Conservation (phyloP, 64 coral and sea anemone genomes). For the Porites lutea region DNA sequence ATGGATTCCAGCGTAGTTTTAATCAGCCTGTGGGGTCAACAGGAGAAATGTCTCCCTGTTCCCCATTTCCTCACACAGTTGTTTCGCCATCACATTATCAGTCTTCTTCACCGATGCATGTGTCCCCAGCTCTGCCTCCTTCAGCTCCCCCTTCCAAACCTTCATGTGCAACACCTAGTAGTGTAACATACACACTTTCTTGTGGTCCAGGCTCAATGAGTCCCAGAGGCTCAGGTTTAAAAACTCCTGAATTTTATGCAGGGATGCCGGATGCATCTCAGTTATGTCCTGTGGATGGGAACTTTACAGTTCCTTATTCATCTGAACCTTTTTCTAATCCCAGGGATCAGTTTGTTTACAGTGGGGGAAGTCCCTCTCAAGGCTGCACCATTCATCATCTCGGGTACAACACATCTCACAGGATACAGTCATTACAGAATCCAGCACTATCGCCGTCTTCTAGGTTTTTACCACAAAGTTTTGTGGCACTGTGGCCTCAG, state of each 20-base stretch:
- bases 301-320: constrained; percentile 26
- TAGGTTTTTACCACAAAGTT: constrained; percentile 57
- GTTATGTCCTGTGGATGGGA: constrained; percentile 68
- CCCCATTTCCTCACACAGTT: constrained; percentile 81
- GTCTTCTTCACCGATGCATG: constrained; percentile 77
- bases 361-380: constrained; percentile 59
- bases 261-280: constrained; percentile 66
- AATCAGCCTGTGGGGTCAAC: constrained; percentile 72
- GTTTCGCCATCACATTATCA: constrained; percentile 87
- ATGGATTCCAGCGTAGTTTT: constrained; percentile 54
- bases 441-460: constrained; percentile 67
- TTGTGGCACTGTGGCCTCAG: constrained; percentile 55
- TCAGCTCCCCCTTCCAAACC: constrained; percentile 77
- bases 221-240: constrained; percentile 22
- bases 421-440: constrained; percentile 70
- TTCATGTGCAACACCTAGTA: constrained; percentile 87
- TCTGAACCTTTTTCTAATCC: constrained; percentile 24
- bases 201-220: constrained; percentile 66
- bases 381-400: constrained; percentile 89
- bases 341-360: constrained; percentile 46
- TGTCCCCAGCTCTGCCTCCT: constrained; percentile 74
- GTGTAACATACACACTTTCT: constrained; percentile 70
- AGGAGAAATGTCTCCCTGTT: constrained; percentile 76
- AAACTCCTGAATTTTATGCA: constrained; percentile 80
- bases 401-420: constrained; percentile 77